Evolutionary conservation across 2,113 vertebrate species (phyloP).

Genomic region (Crotalus helleri): DNA sequence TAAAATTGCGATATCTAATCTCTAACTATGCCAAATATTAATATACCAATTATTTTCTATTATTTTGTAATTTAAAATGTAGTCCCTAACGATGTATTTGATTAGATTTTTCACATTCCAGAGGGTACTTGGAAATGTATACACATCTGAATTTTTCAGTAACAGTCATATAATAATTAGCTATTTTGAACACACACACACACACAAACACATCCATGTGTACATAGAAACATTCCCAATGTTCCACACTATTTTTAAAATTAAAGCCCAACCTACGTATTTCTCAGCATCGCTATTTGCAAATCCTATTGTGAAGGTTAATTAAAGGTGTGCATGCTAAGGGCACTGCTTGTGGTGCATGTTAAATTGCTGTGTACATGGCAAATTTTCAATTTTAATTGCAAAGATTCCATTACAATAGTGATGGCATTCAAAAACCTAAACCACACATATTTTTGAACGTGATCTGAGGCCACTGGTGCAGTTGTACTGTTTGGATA

Average conservation of each 20-base stretch:
- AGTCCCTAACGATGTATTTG: neutral
- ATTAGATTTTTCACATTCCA: constrained; percentile 10
- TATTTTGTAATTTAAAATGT: neutral
- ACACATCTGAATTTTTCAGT: neutral
- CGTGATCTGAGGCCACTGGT: neutral
- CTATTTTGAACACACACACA: neutral
- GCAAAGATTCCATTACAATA: neutral
- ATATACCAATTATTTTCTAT: neutral
- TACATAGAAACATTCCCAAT: neutral
- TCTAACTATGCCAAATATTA: neutral
- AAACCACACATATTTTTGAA: neutral
- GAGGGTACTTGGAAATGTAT: constrained; percentile 2
- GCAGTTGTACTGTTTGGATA: neutral
- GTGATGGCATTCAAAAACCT: neutral
- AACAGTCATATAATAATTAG: neutral
- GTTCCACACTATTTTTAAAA: neutral
- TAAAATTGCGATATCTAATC: neutral
- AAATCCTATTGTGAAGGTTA: neutral
- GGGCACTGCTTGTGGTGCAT: neutral
- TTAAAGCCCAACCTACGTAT: neutral
- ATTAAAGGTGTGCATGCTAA: neutral
- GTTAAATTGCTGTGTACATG: neutral
- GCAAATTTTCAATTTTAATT: neutral
- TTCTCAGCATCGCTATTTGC: neutral
- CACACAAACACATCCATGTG: neutral